phyloP scores from a whole-genome alignment of 2,113 vertebrate species.

The Burhinus bistriatus region DNA sequence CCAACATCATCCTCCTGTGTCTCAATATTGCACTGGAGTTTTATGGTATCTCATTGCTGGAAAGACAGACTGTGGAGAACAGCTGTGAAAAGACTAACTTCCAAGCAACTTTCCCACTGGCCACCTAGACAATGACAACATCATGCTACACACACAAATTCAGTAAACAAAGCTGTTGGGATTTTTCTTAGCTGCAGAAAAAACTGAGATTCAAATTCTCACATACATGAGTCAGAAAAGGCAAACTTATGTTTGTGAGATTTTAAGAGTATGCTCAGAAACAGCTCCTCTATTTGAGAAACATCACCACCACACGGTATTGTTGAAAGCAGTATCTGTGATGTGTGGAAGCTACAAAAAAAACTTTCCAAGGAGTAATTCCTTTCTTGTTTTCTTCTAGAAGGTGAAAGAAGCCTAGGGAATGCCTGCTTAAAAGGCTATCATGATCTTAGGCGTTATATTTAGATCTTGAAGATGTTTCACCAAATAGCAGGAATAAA shows the following conservation, averaged over 20 bases:
- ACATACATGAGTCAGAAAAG: not conserved
- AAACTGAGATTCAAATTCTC: not conserved
- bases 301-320: not conserved
- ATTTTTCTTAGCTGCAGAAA: conserved; percentile 11
- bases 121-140: not conserved
- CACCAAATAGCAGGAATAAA: not conserved
- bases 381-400: not conserved
- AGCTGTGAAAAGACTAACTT: not conserved
- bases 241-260: not conserved
- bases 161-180: not conserved
- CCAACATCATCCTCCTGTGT: not conserved
- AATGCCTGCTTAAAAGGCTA: not conserved
- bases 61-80: not conserved
- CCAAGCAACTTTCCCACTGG: not conserved
- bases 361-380: not conserved
- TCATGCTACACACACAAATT: not conserved
- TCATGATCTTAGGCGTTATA: not conserved
- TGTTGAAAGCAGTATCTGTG: not conserved
- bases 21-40: not conserved
- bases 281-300: not conserved
- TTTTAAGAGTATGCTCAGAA: not conserved
- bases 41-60: not conserved
- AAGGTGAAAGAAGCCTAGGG: not conserved
- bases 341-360: not conserved
- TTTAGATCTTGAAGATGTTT: not conserved